Base-by-base conservation (phyloP, 2,888 invertebrate species). In the Aproaerema taeniolella region DNA sequence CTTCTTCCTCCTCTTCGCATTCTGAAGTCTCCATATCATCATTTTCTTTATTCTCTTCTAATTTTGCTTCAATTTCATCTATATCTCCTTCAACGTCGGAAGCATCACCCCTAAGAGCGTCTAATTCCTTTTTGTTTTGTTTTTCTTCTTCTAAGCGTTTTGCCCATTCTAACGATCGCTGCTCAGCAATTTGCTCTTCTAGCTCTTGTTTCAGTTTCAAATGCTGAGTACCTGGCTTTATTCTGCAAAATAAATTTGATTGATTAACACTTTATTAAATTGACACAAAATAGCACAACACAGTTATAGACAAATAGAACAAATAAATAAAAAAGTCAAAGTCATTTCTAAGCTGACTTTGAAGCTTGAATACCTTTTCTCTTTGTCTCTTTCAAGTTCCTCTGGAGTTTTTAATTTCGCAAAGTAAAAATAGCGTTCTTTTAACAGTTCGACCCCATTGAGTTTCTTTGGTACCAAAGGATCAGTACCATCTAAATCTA, bases 341-440 rank as follows among this genome's bases (percentile, higher is more conserved):
- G n/a, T n/a, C n/a, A n/a, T n/a, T n/a, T n/a, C n/a, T n/a, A n/a
- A n/a, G n/a, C n/a, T n/a, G n/a, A n/a, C n/a, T n/a, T n/a, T n/a
- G n/a, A n/a, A n/a, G n/a, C n/a, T 26, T 9, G n/a, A 20, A 49
- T 72, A 90, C 90, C 76, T 89, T 54, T 89, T 70, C 62, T 90
- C 81, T 49, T 89, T 75, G 60, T 88, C 80, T 56, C 88, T 71
- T 67, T 89, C 76, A 47, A 76, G 56, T 67, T 90, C 82, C 38
- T 80, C 82, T 1, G 78, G 70, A 17, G 88, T 89, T 42, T 88
- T 88, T 0, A 80, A 55, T 29, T 87, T 83, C 0, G 91, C 82
- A 54, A 95, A 94, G 59, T 90, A 90, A 25, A 91, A 78, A 63
- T 94, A 93, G 47, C 94, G 87, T 51, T 93, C 88, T 66, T 93